Base-by-base conservation (phyloP, 2,888 invertebrate species). In the Gandaritis pyraliata region DNA sequence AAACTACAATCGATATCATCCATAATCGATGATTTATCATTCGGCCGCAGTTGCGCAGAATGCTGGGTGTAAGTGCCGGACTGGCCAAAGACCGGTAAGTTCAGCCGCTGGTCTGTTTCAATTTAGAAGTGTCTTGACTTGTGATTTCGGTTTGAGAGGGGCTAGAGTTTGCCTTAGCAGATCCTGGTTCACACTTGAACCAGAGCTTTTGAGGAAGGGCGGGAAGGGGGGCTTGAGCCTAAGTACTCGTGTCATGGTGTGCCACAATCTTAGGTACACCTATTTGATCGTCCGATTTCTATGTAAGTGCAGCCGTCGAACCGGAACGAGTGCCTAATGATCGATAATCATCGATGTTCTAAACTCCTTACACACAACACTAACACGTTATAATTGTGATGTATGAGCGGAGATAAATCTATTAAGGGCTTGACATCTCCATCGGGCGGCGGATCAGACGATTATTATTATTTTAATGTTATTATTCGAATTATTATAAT, bases 401-500 rank as follows among this genome's bases (percentile, higher is more conserved):
- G 83, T 73, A 84, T 80, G 76, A 60, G 59, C 66, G 63, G 61
- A 82, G 86, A 88, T 89, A 90, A 88, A 90, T 90, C 89, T 89
- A 89, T 90, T 89, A 88, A 75, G 75, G 73, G 79, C 65, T 74
- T 82, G 86, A 86, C 85, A 80, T 83, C 85, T 86, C 74, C 80
- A 82, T 84, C 82, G 81, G 71, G 71, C 72, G 70, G 76, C 77
- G 72, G 74, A 76, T 77, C 82, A 79, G 77, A 82, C 76, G 73
- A 78, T 82, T 84, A 87, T 88, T 86, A 88, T 89, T 88, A 88
- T 88, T 86, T 83, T 87, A 87, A 88, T 88, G 86, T 88, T 90
- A 88, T 88, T 88, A 90, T 89, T 89, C 86, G 88, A 87, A 89
- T 90, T 89, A 88, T 89, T 80, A 88, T 88, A 89, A 88, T 89